Base-by-base conservation (phyloP, 2,113 vertebrate species). In the Neodontobutis hainanensis region DNA sequence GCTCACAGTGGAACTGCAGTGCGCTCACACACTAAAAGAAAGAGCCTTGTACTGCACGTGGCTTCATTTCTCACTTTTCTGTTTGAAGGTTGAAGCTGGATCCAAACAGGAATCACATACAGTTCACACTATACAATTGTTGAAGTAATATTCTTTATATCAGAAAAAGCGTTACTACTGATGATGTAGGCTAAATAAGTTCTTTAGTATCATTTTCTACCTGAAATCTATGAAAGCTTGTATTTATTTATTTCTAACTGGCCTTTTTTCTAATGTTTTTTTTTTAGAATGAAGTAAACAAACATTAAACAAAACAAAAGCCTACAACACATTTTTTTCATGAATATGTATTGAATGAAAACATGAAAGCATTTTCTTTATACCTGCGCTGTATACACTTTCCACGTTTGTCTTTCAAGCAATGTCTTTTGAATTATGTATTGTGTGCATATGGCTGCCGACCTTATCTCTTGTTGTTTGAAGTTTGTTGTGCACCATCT, bases 1-100 rank as follows among this genome's bases (percentile, higher is more conserved):
- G 81, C 84, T 84, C 80, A 75, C 63, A 68, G 59, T 73, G 69
- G 84, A 83, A 87, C 85, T 81, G 84, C 80, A 78, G 42, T 69
- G 61, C 36, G 38, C 44, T 53, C 61, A 32, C 58, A 42, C 71
- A 75, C 58, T 36, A 38, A 71, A 27, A 65, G 19, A 38, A 16
- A 61, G 5, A 55, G 3, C 8, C 32, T 32, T 42, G 4, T 42
- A 51, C 70, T 27, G 32, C 51, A 59, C 1, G n/a, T 36, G 32
- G 44, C 16, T 77, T 56, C 19, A 2, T 50, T 48, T 66, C 44
- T 52, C 68, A 42, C 63, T 61, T n/a, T n/a, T 57, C 70, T 62
- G 49, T 61, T 27, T 27, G 19, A 27, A 27, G 19, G 38, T 40
- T 6, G 38, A 8, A 40, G 38, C 38, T 40, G 38, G 38, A 40